Conservation (phyloP, 2,113 vertebrate genomes). For the Psittacara wagleri region DNA sequence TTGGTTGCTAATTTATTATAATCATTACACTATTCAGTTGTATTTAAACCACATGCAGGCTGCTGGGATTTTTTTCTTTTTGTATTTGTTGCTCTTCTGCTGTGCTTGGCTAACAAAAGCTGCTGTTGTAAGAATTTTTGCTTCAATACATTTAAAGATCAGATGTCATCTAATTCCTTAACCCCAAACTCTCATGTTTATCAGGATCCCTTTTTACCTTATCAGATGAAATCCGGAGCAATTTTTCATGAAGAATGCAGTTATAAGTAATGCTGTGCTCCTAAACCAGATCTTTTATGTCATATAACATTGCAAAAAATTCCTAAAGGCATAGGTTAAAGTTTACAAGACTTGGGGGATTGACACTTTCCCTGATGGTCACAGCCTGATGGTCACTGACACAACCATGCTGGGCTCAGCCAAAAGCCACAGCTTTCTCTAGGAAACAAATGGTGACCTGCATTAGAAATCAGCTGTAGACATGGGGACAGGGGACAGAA, state of each 20-base stretch:
- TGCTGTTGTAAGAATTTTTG: constrained; percentile 21
- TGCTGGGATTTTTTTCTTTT: neutral
- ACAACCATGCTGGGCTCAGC: neutral
- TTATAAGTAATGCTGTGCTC: neutral
- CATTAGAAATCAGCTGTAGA: neutral
- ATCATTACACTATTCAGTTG: neutral
- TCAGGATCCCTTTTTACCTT: neutral
- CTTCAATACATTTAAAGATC: constrained; percentile 7
- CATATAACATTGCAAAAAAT: neutral
- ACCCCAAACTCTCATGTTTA: neutral
- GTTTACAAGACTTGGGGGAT: neutral
- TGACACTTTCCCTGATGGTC: neutral
- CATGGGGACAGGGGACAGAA: neutral
- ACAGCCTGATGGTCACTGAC: neutral
- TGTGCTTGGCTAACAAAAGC: neutral
- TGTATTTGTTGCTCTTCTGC: neutral
- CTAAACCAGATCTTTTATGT: neutral
- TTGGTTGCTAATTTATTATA: constrained; percentile 12
- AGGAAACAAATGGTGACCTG: neutral
- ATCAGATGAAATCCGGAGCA: neutral
- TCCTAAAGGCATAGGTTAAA: neutral
- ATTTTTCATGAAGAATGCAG: neutral
- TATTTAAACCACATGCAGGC: constrained; percentile 46
- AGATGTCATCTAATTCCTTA: neutral
- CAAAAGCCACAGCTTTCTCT: neutral